phyloP scores from a whole-genome alignment of 2,797 vertebrate genomes.

The Epinephelus malabaricus region DNA sequence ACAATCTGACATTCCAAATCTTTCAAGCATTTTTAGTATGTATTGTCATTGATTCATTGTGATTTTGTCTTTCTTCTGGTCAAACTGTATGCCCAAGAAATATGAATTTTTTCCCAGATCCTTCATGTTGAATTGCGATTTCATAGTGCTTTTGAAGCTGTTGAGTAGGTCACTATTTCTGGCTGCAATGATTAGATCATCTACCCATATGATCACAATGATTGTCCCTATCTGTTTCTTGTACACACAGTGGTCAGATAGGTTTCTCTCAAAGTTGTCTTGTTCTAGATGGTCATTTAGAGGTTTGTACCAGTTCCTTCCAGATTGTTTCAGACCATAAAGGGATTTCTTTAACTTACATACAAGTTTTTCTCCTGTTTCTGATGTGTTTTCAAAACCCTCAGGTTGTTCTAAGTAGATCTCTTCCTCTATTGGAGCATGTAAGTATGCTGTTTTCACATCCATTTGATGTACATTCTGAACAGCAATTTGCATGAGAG shows the following conservation, averaged over 20 bases:
- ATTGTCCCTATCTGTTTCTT: no score
- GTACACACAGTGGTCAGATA: no score
- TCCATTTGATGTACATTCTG: conserved; percentile 58
- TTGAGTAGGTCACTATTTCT: neutral
- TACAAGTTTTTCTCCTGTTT: conserved; percentile 20
- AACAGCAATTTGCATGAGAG: conserved; percentile 43
- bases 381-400: conserved; percentile 35
- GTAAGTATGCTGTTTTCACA: conserved; percentile 48
- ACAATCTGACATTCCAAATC: no score
- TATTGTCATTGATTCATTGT: conserved; percentile 33
- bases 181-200: no score
- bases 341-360: conserved; percentile 48
- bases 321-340: neutral
- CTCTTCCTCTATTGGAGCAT: conserved; percentile 41
- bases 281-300: conserved; percentile 21
- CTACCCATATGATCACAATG: no score
- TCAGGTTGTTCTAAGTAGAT: conserved; percentile 36
- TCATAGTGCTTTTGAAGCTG: conserved; percentile 37
- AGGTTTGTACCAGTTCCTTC: no score
- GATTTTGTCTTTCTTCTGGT: conserved; percentile 38
- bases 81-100: conserved; percentile 59
- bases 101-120: conserved; percentile 44
- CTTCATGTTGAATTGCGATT: conserved; percentile 43
- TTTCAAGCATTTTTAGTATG: no score
- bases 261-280: neutral